Percentiles rank a stretch among this genome's conserved stretches.
Conservation (phyloP, 2,797 vertebrate genomes). For the Crocodylus rhombifer region DNA sequence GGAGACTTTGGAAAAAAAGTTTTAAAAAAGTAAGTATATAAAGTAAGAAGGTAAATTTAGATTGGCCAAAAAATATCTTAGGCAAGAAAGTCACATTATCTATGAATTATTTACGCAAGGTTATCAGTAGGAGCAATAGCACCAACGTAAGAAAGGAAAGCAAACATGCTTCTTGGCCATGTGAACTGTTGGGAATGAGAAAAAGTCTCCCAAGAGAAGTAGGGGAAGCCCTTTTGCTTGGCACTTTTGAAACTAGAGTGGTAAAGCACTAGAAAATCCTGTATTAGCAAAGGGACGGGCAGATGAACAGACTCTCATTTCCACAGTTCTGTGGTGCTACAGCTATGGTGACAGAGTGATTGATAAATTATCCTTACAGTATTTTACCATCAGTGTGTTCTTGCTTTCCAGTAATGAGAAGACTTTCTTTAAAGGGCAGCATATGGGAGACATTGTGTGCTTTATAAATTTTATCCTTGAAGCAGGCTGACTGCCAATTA, state of each 20-base stretch:
- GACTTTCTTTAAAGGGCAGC: slow-evolving; percentile 71
- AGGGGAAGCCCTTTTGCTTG: not conserved
- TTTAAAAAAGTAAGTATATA: slow-evolving; percentile 41
- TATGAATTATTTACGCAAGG: slow-evolving; percentile 45
- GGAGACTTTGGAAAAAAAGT: not conserved
- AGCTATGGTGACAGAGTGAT: slow-evolving; percentile 15
- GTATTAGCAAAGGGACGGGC: not conserved
- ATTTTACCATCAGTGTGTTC: slow-evolving; percentile 38
- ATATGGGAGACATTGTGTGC: slow-evolving; percentile 57
- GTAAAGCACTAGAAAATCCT: slow-evolving; percentile 16
- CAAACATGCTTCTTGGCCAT: not conserved
- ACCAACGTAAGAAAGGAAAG: slow-evolving; percentile 19
- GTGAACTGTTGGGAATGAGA: not conserved
- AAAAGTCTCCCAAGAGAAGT: not conserved
- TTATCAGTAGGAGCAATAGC: not conserved
- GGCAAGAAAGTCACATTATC: slow-evolving; percentile 8
- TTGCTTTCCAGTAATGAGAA: slow-evolving; percentile 67
- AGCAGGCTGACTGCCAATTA: slow-evolving; percentile 51
- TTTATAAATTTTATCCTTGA: slow-evolving; percentile 69
- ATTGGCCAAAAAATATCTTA: slow-evolving; percentile 33
- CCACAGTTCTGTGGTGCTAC: slow-evolving; percentile 2
- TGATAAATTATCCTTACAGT: slow-evolving; percentile 58
- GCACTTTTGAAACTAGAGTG: slow-evolving; percentile 14
- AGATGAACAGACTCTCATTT: slow-evolving; percentile 27
- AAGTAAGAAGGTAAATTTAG: slow-evolving; percentile 19